Evolutionary conservation across 2,113 vertebrate genomes (phyloP), one percentile per base, ranked within the genome.

Genomic region (Phaethon lepturus): DNA sequence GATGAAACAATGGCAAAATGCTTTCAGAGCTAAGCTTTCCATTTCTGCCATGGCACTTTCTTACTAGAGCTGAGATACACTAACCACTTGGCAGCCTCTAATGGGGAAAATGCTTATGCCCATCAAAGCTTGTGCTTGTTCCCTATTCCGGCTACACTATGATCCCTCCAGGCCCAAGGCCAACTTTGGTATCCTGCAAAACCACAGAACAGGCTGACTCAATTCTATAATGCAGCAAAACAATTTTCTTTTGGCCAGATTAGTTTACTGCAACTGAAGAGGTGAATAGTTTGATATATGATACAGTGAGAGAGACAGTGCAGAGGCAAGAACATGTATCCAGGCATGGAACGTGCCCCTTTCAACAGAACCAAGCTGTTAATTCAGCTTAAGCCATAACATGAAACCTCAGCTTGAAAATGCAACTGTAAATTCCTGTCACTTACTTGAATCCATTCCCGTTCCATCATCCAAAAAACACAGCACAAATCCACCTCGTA

Each of bases 391-490:
- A 81, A 89, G 64, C 49, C 24, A 19, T 60, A 87, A 69, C 47
- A 72, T 7, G 44, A 82, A 73, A 72, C 31, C 64, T 81, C 68
- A 89, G 40, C 10, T 66, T 62, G 72, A 69, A 92, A 89, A 77
- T 7, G 2, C 18, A 64, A 77, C 38, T 11, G 6, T 53, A 68
- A 50, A 25, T 78, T 87, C 55, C 77, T 62, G 40, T 53, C 71
- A 99, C 99, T 99, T 98, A 99, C 99, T 98, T 17, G 99, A 98
- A 93, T 99, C 99, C 99, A 99, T 99, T 98, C 99, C 99, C 49
- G 98, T 98, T 76, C 99, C 99, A 97, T 99, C 99, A 96, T 99
- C 99, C 97, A 99, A 98, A 98, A 99, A 99, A 97, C 99, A 99
- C 16, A 99, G 98, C 99, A 99, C 99, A 96, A 99, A 99, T 82